Evolutionary conservation across 2,888 invertebrate genomes (phyloP).

Genomic region (Myathropa florea): DNA sequence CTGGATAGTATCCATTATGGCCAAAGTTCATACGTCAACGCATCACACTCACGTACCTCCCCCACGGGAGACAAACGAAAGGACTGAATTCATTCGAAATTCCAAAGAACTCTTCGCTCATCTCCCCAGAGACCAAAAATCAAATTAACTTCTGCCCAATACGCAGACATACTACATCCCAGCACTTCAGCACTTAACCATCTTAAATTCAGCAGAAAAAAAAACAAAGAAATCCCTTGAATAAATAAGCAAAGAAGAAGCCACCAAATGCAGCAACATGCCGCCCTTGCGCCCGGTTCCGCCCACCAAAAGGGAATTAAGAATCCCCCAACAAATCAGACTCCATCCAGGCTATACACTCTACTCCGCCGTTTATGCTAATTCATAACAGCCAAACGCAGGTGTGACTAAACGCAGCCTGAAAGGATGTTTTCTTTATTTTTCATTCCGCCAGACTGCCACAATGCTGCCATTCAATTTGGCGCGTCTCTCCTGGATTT

Average conservation of each 20-base stretch:
- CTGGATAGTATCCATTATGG: too few relatives aligned
- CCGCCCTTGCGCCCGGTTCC: neutral
- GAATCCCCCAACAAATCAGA: conserved; percentile 8
- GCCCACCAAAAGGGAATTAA: neutral
- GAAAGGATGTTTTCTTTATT: conserved; percentile 37
- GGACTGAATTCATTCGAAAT: neutral
- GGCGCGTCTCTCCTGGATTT: neutral
- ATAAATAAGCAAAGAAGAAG: neutral
- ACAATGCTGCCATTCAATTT: conserved; percentile 7
- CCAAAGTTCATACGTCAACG: neutral
- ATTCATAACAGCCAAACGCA: conserved; percentile 46
- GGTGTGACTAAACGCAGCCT: conserved; percentile 49
- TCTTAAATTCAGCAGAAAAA: neutral
- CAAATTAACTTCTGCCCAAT: neutral
- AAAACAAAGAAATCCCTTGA: neutral
- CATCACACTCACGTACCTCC: neutral
- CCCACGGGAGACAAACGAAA: neutral
- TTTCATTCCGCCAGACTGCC: conserved; percentile 36
- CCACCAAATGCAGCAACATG: neutral
- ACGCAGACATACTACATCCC: neutral
- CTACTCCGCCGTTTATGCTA: conserved; percentile 40
- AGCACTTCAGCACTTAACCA: neutral
- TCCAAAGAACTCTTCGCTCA: neutral
- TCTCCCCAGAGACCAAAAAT: neutral
- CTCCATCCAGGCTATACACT: neutral